A percentile compares a stretch with the other conserved stretches of the same genome.
phyloP scores from a whole-genome alignment of 2,888 invertebrate genomes.

The Lycaena phlaeas region DNA sequence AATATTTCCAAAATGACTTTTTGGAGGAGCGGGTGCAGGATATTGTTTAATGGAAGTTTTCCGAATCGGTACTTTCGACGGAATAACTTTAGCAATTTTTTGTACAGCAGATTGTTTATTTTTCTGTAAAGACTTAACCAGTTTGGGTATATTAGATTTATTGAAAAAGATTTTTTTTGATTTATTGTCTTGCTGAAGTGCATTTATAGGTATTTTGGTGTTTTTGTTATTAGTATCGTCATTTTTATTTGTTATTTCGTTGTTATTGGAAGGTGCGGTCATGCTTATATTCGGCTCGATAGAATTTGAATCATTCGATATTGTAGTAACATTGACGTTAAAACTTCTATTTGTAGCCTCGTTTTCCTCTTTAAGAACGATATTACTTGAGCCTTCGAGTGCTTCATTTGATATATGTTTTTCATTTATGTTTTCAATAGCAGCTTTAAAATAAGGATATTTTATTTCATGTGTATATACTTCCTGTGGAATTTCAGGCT shows the following conservation, averaged over 20 bases:
- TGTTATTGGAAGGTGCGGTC: too few species aligned
- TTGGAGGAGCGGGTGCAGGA: constrained; percentile 60
- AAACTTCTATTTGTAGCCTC: too few species aligned
- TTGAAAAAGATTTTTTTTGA: constrained; percentile 17
- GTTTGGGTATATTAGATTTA: constrained; percentile 61
- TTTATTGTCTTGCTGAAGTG: constrained; percentile 1
- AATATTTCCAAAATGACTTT: constrained; percentile 56
- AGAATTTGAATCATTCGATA: too few species aligned
- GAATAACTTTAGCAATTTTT: constrained; percentile 40
- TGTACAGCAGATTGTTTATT: constrained; percentile 48
- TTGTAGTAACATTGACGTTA: too few species aligned
- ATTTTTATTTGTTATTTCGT: too few species aligned
- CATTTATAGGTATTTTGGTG: neutral
- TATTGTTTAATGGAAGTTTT: constrained; percentile 50
- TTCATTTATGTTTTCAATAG: neutral
- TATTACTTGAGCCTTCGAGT: too few species aligned
- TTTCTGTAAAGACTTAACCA: constrained; percentile 37
- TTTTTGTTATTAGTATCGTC: neutral
- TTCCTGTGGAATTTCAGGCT: neutral
- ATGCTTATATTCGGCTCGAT: too few species aligned
- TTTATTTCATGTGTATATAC: constrained; percentile 1
- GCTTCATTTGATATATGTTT: neutral
- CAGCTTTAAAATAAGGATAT: neutral
- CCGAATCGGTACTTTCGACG: constrained; percentile 57
- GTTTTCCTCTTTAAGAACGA: too few species aligned